These are phyloP conservation scores for Cheilosia scutellata DNA, from an alignment of 2,888 invertebrate species.

Conservation along the genomic window DNA sequence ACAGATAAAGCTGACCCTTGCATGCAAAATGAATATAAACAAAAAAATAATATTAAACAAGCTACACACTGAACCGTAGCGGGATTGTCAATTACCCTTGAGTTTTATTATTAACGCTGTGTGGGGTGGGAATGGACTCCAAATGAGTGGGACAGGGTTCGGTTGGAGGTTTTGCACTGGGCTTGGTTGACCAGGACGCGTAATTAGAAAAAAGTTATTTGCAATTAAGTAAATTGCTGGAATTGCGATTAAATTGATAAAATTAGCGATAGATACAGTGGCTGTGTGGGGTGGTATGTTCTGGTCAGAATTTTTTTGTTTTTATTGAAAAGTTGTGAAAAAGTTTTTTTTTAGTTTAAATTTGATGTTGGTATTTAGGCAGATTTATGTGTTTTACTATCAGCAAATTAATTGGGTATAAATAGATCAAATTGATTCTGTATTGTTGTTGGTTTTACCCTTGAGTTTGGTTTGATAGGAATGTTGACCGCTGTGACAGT, in stretches of 20 bases:
- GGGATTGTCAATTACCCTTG: conserved; percentile 46
- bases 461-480: too few relatives aligned
- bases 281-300: not conserved
- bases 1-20: conserved; percentile 29
- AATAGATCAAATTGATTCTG: too few relatives aligned
- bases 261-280: conserved; percentile 20
- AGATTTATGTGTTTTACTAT: not conserved
- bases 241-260: conserved; percentile 56
- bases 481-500: too few relatives aligned
- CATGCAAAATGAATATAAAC: not conserved
- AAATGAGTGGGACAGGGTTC: not conserved
- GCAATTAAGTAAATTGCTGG: conserved; percentile 53
- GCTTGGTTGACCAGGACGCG: not conserved
- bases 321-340: too few relatives aligned
- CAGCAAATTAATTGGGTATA: too few relatives aligned
- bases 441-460: too few relatives aligned
- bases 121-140: not conserved
- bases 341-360: not conserved
- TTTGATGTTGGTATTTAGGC: not conserved
- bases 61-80: conserved; percentile 36
- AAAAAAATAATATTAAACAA: conserved; percentile 31
- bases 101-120: conserved; percentile 29
- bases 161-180: not conserved
- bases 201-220: conserved; percentile 39
- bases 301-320: too few relatives aligned